Evolutionary conservation across 2,888 invertebrate genomes (phyloP).

Genomic region (Brassicogethes aeneus): DNA sequence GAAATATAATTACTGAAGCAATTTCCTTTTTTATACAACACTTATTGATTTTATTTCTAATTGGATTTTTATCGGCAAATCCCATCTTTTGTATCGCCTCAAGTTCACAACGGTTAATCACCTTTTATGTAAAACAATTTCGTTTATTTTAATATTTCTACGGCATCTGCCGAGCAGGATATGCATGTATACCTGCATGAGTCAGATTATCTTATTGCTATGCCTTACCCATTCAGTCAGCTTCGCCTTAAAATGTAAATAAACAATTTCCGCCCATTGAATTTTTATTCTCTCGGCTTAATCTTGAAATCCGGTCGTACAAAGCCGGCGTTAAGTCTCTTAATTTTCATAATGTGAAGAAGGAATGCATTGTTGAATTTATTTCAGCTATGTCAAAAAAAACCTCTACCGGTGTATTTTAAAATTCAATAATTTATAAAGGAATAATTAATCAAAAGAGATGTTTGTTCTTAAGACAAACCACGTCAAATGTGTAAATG

Average conservation of each 20-base stretch:
- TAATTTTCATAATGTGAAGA: too few species aligned
- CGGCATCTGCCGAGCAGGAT: not conserved
- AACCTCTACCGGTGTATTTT: too few species aligned
- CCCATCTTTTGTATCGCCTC: not conserved
- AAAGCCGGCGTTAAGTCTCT: not conserved
- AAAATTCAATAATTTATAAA: too few species aligned
- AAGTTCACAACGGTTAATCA: not conserved
- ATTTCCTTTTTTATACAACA: too few species aligned
- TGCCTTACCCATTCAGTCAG: not conserved
- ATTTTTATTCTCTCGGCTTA: slow-evolving; percentile 1
- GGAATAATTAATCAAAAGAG: too few species aligned
- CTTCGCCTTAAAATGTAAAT: not conserved
- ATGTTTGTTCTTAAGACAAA: too few species aligned
- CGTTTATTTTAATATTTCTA: not conserved
- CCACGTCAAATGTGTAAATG: too few species aligned
- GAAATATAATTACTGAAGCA: too few species aligned
- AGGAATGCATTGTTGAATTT: too few species aligned
- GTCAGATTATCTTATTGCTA: not conserved
- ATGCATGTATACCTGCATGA: not conserved
- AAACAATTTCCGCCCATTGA: slow-evolving; percentile 1
- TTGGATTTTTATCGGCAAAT: too few species aligned
- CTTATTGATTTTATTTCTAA: too few species aligned
- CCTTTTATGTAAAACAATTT: slow-evolving; percentile 1
- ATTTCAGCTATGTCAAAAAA: too few species aligned
- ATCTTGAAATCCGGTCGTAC: not conserved